Conservation (phyloP, 1,140 invertebrate genomes). For the Triops cancriformis region DNA sequence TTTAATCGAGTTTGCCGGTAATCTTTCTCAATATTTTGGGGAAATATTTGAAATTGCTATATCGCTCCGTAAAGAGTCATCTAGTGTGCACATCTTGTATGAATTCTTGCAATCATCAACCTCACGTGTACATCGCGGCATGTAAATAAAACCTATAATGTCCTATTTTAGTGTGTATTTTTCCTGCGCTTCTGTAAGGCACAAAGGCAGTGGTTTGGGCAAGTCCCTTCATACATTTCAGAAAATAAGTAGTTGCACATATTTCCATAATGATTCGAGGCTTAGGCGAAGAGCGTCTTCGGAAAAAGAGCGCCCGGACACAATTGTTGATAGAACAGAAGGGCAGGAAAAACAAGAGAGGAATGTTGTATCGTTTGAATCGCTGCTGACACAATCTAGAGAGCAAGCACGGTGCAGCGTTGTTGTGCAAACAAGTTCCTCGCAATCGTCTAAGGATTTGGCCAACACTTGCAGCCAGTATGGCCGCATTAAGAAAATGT, state of each 20-base stretch:
- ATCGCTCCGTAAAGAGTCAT: background rate
- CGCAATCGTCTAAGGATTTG: slow-evolving; percentile 34
- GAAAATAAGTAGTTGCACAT: background rate
- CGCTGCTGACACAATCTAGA: slow-evolving; percentile 39
- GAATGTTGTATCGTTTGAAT: slow-evolving; percentile 34
- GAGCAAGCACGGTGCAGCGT: slow-evolving; percentile 49
- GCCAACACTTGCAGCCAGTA: slow-evolving; percentile 33
- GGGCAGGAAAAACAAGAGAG: background rate
- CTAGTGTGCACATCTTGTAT: background rate
- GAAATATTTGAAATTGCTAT: background rate
- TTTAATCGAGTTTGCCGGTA: no score
- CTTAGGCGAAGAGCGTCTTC: background rate
- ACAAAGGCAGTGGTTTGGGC: background rate
- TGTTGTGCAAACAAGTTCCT: slow-evolving; percentile 37
- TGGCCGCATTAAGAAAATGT: slow-evolving; percentile 34
- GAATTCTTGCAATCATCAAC: background rate
- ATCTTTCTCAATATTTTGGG: no score
- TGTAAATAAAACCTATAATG: background rate
- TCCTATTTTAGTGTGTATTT: background rate
- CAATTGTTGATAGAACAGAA: no score
- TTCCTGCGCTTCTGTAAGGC: background rate
- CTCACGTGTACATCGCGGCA: background rate
- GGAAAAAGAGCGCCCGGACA: background rate
- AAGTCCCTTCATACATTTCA: background rate
- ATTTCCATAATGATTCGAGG: background rate